These are phyloP conservation scores for Ditylenchus dipsaci DNA, from an alignment of 1,140 invertebrate species.

Conservation along the genomic window DNA sequence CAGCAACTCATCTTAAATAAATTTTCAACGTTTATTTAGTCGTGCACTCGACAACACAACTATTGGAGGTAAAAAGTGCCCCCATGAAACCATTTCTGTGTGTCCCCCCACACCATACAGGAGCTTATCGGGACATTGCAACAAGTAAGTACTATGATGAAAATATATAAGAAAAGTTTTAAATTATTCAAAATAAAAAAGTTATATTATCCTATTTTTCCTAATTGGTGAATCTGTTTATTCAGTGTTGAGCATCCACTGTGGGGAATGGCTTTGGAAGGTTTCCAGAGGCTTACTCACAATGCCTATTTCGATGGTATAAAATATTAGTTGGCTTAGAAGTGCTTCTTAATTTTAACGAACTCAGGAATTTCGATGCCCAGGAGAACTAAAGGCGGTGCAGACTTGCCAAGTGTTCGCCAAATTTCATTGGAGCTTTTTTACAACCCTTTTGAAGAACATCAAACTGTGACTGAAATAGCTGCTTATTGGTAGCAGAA, in stretches of 20 bases:
- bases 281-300: conserved; percentile 25
- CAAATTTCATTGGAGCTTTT: conserved; percentile 40
- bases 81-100: conserved; percentile 9
- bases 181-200: too few relatives aligned
- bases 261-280: conserved; percentile 37
- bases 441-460: conserved; percentile 24
- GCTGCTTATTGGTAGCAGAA: conserved; percentile 25
- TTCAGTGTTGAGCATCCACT: conserved; percentile 25
- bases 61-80: conserved; percentile 16
- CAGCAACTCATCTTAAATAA: neutral
- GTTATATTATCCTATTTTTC: too few relatives aligned
- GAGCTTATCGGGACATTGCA: conserved; percentile 31
- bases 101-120: conserved; percentile 36
- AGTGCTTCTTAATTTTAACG: neutral
- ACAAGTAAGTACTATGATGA: conserved; percentile 16
- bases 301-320: conserved; percentile 26
- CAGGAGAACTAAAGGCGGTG: conserved; percentile 7
- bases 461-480: conserved; percentile 37
- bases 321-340: neutral
- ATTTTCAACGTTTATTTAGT: neutral
- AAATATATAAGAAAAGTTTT: too few relatives aligned
- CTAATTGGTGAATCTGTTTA: too few relatives aligned
- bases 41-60: conserved; percentile 17
- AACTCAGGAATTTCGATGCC: conserved; percentile 10
- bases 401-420: conserved; percentile 36